A percentile compares a stretch with the other conserved stretches of the same genome.
Evolutionary conservation across 2,888 invertebrate species (phyloP).

Genomic region (Cybosia mesomella): DNA sequence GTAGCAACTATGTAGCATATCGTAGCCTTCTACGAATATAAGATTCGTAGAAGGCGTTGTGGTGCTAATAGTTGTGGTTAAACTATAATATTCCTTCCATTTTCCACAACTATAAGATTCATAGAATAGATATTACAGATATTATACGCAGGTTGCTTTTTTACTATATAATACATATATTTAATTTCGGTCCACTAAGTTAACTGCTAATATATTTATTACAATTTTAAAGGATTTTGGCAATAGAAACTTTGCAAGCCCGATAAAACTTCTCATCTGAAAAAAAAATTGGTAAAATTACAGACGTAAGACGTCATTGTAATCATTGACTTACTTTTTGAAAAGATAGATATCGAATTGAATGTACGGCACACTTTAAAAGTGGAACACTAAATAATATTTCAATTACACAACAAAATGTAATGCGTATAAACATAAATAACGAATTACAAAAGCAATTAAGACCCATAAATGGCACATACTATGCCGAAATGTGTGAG

Average conservation of each 20-base stretch:
- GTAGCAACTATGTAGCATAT: background rate
- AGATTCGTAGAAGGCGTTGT: background rate
- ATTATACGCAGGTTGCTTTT: no score
- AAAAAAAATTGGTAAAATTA: background rate
- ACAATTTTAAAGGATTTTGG: no score
- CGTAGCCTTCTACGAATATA: background rate
- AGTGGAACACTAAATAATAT: constrained; percentile 20
- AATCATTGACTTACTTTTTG: background rate
- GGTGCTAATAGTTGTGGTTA: background rate
- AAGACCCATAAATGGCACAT: constrained; percentile 54
- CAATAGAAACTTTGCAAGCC: no score
- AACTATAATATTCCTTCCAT: background rate
- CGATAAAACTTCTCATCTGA: background rate
- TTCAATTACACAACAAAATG: constrained; percentile 32
- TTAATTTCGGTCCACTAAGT: no score
- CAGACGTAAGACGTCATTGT: background rate
- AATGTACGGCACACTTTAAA: constrained; percentile 9
- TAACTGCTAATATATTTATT: no score
- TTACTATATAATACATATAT: background rate
- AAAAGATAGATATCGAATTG: background rate
- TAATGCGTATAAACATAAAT: constrained; percentile 44
- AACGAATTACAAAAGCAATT: constrained; percentile 66
- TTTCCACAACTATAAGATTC: background rate
- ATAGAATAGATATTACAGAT: background rate
- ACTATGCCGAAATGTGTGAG: constrained; percentile 55